Percentiles rank a stretch among this genome's conserved stretches.
phyloP scores from a whole-genome alignment of 1,140 invertebrate genomes.

The Lycorma delicatula region DNA sequence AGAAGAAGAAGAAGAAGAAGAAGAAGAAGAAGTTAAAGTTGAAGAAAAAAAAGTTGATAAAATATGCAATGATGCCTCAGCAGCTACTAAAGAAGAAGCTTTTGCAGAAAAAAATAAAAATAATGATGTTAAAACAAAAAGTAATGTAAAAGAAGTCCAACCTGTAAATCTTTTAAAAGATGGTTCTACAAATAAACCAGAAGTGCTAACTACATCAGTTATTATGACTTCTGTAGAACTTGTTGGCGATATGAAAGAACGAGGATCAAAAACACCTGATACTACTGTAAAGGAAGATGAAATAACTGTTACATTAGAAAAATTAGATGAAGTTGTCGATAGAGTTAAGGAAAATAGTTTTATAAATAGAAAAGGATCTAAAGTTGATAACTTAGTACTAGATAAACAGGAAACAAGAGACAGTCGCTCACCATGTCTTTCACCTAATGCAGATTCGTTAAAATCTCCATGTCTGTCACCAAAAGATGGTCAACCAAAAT shows the following conservation, averaged over 20 bases:
- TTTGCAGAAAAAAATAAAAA: background rate
- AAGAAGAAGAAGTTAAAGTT: background rate
- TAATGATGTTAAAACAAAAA: too few species aligned
- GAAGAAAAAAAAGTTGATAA: background rate
- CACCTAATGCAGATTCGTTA: background rate
- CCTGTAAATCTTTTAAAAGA: constrained; percentile 1
- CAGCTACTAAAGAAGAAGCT: constrained; percentile 22
- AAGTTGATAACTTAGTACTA: background rate
- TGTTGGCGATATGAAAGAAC: background rate
- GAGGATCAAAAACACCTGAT: background rate
- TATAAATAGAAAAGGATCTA: background rate
- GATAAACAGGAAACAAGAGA: background rate
- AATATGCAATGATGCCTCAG: background rate
- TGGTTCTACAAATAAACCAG: background rate
- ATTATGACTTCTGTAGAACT: background rate
- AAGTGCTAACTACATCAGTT: background rate
- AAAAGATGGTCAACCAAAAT: constrained; percentile 2
- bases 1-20: constrained; percentile 7
- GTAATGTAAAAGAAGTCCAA: background rate
- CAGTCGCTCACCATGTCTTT: background rate
- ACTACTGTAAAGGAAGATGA: too few species aligned
- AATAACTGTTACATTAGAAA: constrained; percentile 13
- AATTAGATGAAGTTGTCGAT: constrained; percentile 18
- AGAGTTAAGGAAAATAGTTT: constrained; percentile 10
- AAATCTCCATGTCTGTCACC: background rate